Evolutionary conservation across 2,888 invertebrate species (phyloP).

Genomic region (Bhutanitis thaidina): DNA sequence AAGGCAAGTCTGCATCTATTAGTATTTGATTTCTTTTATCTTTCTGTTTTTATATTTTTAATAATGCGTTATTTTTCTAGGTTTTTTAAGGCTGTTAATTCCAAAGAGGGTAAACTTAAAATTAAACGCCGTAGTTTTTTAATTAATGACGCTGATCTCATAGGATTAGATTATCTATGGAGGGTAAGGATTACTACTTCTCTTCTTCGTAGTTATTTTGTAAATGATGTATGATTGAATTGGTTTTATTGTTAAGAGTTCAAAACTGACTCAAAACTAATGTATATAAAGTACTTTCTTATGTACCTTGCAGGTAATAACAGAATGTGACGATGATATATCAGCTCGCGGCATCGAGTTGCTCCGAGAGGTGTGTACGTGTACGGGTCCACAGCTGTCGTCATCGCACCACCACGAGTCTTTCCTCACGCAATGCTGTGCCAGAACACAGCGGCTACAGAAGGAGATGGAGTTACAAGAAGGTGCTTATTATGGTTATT

Average conservation of each 20-base stretch:
- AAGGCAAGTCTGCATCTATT: conserved; percentile 56
- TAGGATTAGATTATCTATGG: conserved; percentile 98
- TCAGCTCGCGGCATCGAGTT: conserved; percentile 95
- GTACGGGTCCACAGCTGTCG: conserved; percentile 92
- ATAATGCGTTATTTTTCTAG: conserved; percentile 52
- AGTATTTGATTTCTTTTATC: not conserved
- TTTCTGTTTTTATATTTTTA: conserved; percentile 7
- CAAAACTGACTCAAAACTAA: no score
- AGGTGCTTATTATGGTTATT: conserved; percentile 32
- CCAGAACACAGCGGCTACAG: conserved; percentile 91
- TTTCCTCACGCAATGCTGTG: conserved; percentile 95
- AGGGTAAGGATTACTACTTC: conserved; percentile 77
- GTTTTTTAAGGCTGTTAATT: conserved; percentile 97
- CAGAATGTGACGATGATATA: conserved; percentile 94
- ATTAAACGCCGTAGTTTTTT: conserved; percentile 90
- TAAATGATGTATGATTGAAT: no score
- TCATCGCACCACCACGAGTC: conserved; percentile 93
- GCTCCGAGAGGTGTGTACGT: conserved; percentile 95
- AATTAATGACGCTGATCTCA: conserved; percentile 96
- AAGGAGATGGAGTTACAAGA: conserved; percentile 85
- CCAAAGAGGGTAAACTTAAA: conserved; percentile 95
- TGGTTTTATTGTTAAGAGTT: no score
- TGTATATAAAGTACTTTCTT: not conserved
- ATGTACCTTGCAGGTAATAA: conserved; percentile 82
- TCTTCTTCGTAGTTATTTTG: no score